Base-by-base conservation (phyloP, 30 jellyfish, hydroid and myxozoan genomes). In the Sanderia malayensis region DNA sequence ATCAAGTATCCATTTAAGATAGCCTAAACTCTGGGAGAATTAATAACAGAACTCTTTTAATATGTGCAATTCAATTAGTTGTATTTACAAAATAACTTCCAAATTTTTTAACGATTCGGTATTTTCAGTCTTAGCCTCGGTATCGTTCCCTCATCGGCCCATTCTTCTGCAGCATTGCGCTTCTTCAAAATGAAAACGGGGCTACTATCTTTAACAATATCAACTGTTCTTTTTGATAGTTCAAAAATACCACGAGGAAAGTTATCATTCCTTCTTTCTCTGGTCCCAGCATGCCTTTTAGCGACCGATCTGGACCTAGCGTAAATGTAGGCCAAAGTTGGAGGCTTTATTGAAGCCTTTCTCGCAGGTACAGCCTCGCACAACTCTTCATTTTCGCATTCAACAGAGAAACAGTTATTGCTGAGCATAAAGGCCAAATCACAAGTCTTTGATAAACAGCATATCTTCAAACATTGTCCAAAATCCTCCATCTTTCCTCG, bases 311-410 rank as follows among this genome's bases (percentile, higher is more conserved):
- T 28, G 27, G 82, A 26, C 57, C 94, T 84, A 6, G 94, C 98
- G 63, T 83, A 84, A 44, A 90, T 84, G 24, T 90, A 90, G 45
- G 96, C 93, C 73, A 90, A 46, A 9, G 44, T n/a, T 9, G 93
- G 83, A 28, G 95, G 95, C 26, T 82, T 26, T 17, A 66, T 80
- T 23, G 73, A 58, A 9, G 92, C 20, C 15, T 95, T 30, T 58
- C 65, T 79, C 2, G 95, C 96, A 19, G 96, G 96, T 29, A 90
- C 96, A 2, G 98, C 96, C 64, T 90, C 94, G 63, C 98, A 90
- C 1, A 84, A 60, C 46, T 62, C 73, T 46, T 79, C 92, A 63
- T 82, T 76, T 46, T 29, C 33, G 45, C 98, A 90, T 73, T 90
- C 94, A 20, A 90, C 98, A 3, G 98, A 67, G 53, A 83, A 90